These are phyloP conservation scores for Drosophila putrida DNA, from an alignment of 2,888 invertebrate species.

Conservation along the genomic window DNA sequence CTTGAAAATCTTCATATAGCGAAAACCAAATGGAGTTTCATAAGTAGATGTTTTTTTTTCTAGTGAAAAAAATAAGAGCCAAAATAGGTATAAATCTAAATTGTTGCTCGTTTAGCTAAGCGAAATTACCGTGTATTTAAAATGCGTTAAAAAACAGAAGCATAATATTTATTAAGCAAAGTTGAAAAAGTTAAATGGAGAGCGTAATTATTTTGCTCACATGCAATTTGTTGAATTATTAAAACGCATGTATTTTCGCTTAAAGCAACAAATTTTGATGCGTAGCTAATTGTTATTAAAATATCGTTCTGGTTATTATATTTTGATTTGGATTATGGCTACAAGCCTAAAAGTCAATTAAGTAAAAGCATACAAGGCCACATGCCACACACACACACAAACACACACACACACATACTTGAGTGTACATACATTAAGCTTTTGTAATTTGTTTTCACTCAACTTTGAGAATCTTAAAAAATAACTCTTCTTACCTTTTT, in stretches of 20 bases:
- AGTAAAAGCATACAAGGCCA: background rate
- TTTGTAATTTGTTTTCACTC: conserved; percentile 18
- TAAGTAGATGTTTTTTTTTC: too few species aligned
- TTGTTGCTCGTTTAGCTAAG: background rate
- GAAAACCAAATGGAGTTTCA: too few species aligned
- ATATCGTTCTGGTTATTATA: conserved; percentile 23
- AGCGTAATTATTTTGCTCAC: conserved; percentile 11
- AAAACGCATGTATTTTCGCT: conserved; percentile 3
- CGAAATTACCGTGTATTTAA: background rate
- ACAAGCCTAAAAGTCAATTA: conserved; percentile 26
- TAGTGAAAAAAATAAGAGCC: conserved; percentile 1
- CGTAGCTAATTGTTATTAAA: conserved; percentile 27
- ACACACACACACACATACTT: background rate
- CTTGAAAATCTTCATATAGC: too few species aligned
- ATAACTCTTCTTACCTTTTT: conserved; percentile 15
- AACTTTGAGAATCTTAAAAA: conserved; percentile 19
- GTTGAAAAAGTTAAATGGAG: conserved; percentile 11
- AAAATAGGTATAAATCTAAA: too few species aligned
- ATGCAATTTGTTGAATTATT: conserved; percentile 30
- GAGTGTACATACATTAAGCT: background rate
- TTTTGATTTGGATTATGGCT: conserved; percentile 27
- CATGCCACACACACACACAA: background rate
- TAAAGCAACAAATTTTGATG: conserved; percentile 11
- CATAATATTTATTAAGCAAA: background rate
- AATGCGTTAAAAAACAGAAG: conserved; percentile 2